These are phyloP conservation scores for Epirrhoe tristata DNA, from an alignment of 2,888 invertebrate species.

Conservation along the genomic window DNA sequence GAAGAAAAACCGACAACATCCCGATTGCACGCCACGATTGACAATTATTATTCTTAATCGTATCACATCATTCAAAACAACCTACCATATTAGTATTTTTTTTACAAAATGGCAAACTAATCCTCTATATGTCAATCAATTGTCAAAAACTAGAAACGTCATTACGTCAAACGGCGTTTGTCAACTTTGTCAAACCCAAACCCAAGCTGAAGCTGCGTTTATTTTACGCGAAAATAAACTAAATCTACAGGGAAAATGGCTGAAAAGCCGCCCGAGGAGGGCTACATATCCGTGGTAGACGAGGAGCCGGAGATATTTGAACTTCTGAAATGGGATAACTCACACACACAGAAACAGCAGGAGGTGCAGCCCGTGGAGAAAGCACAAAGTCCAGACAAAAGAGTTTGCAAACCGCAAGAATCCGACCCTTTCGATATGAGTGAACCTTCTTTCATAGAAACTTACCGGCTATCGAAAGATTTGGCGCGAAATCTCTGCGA, in stretches of 20 bases:
- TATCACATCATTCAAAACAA: too few species aligned
- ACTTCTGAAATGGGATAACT: constrained; percentile 77
- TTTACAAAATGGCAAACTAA: too few species aligned
- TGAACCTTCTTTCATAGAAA: constrained; percentile 71
- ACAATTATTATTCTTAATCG: too few species aligned
- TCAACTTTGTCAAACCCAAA: constrained; percentile 52
- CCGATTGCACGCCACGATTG: too few species aligned
- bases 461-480: constrained; percentile 72
- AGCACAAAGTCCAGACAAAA: constrained; percentile 73
- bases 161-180: constrained; percentile 46
- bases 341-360: constrained; percentile 68
- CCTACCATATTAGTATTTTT: too few species aligned
- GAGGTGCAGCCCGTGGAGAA: constrained; percentile 64
- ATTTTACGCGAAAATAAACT: constrained; percentile 63
- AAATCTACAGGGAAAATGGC: constrained; percentile 65
- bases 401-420: constrained; percentile 64
- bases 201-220: constrained; percentile 59
- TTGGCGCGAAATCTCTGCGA: constrained; percentile 70
- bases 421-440: constrained; percentile 73
- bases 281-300: constrained; percentile 79
- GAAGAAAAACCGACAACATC: too few species aligned
- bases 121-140: too few species aligned
- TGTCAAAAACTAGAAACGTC: too few species aligned
- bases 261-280: constrained; percentile 78
- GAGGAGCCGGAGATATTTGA: constrained; percentile 80